These are phyloP conservation scores for Petrophora chlorosata DNA, from an alignment of 2,888 invertebrate species.

Conservation along the genomic window DNA sequence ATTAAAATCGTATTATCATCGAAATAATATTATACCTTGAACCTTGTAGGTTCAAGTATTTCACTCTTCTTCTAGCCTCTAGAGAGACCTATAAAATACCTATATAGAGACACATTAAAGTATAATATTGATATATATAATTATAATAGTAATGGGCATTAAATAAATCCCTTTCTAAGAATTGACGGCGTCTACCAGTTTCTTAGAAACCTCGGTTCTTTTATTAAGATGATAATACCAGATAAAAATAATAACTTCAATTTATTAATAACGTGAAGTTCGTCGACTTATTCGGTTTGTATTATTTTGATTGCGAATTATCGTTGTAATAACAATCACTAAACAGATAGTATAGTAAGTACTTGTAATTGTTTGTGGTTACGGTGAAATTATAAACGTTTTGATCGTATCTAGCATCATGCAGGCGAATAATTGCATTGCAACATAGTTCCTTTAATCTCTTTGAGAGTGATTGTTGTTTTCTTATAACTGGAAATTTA, in stretches of 20 bases:
- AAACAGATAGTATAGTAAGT: constrained; percentile 8
- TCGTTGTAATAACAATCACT: constrained; percentile 34
- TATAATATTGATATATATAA: too few relatives aligned
- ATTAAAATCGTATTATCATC: too few relatives aligned
- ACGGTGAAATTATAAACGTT: neutral
- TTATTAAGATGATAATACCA: constrained; percentile 65
- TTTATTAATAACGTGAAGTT: constrained; percentile 60
- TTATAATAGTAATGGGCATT: too few relatives aligned
- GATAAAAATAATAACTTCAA: constrained; percentile 63
- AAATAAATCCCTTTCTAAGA: neutral
- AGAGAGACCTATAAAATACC: too few relatives aligned
- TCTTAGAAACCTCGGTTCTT: constrained; percentile 52
- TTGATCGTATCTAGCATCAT: neutral
- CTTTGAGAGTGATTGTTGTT: too few relatives aligned
- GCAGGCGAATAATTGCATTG: too few relatives aligned
- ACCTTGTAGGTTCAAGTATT: too few relatives aligned
- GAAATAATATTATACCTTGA: too few relatives aligned
- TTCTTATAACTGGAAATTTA: too few relatives aligned
- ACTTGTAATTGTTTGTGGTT: neutral
- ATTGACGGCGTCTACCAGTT: constrained; percentile 33
- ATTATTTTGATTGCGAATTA: constrained; percentile 54
- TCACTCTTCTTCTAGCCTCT: too few relatives aligned
- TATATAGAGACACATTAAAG: too few relatives aligned
- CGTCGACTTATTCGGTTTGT: constrained; percentile 53
- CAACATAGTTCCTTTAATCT: too few relatives aligned